Evolutionary conservation across 2,888 invertebrate species (phyloP).

Genomic region (Melieria picta): DNA sequence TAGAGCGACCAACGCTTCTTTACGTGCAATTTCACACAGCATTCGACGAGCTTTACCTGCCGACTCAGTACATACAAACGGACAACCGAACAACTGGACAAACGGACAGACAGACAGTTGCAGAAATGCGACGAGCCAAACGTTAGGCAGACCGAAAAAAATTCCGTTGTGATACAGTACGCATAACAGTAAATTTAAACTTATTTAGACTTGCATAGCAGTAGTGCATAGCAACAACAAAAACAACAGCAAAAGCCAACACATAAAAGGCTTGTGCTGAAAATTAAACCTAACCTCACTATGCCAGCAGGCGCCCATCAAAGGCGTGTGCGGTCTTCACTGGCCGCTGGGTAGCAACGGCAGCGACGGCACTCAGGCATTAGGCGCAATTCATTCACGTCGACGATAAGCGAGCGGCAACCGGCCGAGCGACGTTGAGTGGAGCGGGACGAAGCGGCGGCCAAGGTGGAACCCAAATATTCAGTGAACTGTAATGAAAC

Average conservation of each 20-base stretch:
- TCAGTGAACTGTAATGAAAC: conserved; percentile 63
- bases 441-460: too few species aligned
- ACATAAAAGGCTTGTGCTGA: neutral
- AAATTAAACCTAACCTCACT: conserved; percentile 10
- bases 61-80: conserved; percentile 12
- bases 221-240: conserved; percentile 2
- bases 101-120: conserved; percentile 5
- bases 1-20: conserved; percentile 42
- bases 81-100: neutral
- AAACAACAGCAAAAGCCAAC: neutral
- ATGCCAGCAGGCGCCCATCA: conserved; percentile 12
- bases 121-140: neutral
- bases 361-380: conserved; percentile 46
- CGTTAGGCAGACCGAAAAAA: conserved; percentile 33
- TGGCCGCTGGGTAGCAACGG: conserved; percentile 30
- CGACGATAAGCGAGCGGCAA: conserved; percentile 57
- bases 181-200: conserved; percentile 44
- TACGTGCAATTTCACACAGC: conserved; percentile 48
- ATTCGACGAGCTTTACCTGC: conserved; percentile 39
- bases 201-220: conserved; percentile 36
- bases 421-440: too few species aligned
- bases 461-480: conserved; percentile 57
- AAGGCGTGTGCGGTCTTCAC: conserved; percentile 3
- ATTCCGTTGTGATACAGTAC: conserved; percentile 38
- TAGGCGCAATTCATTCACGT: conserved; percentile 56